Evolutionary conservation across 2,797 vertebrate genomes (phyloP), one percentile per base, ranked within the genome.

Genomic region (Cryptoprocta ferox): DNA sequence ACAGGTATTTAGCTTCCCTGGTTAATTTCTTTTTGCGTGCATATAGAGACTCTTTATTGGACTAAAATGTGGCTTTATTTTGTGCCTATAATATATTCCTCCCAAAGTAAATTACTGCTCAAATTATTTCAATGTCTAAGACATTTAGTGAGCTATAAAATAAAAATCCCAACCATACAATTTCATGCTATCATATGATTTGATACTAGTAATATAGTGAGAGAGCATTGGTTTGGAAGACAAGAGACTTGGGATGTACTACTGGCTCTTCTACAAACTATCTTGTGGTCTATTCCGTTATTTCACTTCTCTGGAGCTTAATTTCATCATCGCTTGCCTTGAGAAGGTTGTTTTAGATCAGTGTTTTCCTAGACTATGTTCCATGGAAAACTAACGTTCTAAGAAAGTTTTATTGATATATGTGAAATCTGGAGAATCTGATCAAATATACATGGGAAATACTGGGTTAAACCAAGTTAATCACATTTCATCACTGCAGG

Each of bases 381-480:
- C 53, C 50, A 6, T 85, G 42, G 71, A 85, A 82, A 88, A 76
- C 12, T 84, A 71, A 56, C 48, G 79, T 87, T 89, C 84, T 28
- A 37, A 70, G 76, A 81, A 93, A 12, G 8, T 2, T 85, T 83
- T 93, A 50, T 86, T 70, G 11, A 39, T 82, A 78, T 26, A 68
- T 63, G 26, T 35, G 73, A 92, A 65, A 97, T 88, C 35, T 87
- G 53, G 65, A 39, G 89, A 85, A 78, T 81, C 71, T 92, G 26
- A 12, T 91, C 35, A 93, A 39, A n/a, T 78, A 68, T 82, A 26
- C 86, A 82, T 94, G 73, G 68, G 21, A 83, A 95, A 75, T n/a
- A 68, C 13, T 66, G 30, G 4, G 53, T 89, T 89, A 83, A 95
- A 91, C 30, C 70, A 83, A 95, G 15, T 92, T 85, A 65, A 73